phyloP scores from a whole-genome alignment of 2,797 vertebrate genomes.

The Leptatherina wallacei region DNA sequence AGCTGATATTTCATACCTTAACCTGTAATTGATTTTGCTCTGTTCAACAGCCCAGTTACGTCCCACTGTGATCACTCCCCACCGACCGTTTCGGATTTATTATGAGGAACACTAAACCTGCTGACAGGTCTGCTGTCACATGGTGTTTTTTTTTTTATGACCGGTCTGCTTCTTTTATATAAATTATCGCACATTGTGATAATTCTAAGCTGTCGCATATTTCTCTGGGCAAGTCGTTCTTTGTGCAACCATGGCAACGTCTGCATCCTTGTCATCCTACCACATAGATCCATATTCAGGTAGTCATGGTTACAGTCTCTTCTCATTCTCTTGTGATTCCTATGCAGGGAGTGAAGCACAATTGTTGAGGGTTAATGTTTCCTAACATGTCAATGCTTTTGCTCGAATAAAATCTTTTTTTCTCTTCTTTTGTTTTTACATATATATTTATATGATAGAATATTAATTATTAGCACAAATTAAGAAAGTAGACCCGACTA shows the following conservation, averaged over 20 bases:
- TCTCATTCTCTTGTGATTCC: conserved; percentile 55
- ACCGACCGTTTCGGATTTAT: neutral
- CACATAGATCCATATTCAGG: conserved; percentile 64
- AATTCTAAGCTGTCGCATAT: conserved; percentile 30
- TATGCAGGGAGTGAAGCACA: conserved; percentile 42
- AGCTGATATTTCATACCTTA: neutral
- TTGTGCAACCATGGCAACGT: conserved; percentile 72
- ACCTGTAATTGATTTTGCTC: neutral
- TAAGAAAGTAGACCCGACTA: neutral
- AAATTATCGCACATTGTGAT: conserved; percentile 30
- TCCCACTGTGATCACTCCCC: neutral
- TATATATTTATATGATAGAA: neutral
- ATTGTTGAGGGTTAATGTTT: conserved; percentile 29
- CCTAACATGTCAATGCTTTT: neutral
- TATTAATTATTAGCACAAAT: no score
- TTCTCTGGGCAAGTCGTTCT: conserved; percentile 54
- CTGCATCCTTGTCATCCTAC: conserved; percentile 57
- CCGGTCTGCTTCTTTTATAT: neutral
- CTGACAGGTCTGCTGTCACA: conserved; percentile 10
- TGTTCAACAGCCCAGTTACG: neutral
- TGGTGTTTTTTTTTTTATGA: conserved; percentile 9
- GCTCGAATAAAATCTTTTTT: neutral
- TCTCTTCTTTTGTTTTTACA: neutral
- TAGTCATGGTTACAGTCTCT: conserved; percentile 77
- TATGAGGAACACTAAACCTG: conserved; percentile 8